phyloP scores from a whole-genome alignment of 1,140 invertebrate genomes.

The Calliopsis andreniformis region DNA sequence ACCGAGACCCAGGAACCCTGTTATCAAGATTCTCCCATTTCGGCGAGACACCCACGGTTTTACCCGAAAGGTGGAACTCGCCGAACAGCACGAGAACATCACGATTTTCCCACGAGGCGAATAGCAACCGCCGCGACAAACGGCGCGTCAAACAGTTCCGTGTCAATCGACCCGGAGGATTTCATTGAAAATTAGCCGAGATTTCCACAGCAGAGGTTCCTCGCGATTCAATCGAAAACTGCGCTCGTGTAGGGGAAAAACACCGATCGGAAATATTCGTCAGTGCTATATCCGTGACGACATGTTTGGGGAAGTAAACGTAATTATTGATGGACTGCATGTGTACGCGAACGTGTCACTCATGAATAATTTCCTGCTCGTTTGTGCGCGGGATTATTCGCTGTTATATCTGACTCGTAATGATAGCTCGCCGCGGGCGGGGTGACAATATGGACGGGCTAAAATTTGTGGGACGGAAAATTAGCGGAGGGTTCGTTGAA shows the following conservation, averaged over 20 bases:
- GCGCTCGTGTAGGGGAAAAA: neutral
- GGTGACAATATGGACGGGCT: no score
- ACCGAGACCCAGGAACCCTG: neutral
- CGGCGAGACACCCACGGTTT: constrained; percentile 5
- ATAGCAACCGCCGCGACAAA: neutral
- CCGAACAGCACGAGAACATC: constrained; percentile 16
- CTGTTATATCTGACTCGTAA: constrained; percentile 9
- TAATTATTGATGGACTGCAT: constrained; percentile 21
- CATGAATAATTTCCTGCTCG: constrained; percentile 59
- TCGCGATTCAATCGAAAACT: neutral
- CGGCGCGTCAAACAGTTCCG: neutral
- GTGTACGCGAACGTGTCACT: constrained; percentile 43
- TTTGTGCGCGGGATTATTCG: constrained; percentile 55
- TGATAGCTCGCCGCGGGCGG: no score
- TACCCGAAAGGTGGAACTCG: neutral
- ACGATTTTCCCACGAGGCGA: constrained; percentile 12
- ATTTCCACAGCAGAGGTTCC: neutral
- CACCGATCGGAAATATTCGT: neutral
- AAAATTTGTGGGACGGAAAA: constrained; percentile 17
- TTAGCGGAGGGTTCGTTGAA: neutral
- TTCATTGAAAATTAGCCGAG: neutral
- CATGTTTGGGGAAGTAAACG: constrained; percentile 7
- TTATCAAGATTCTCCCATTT: constrained; percentile 53
- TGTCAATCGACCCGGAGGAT: neutral
- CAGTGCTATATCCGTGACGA: neutral